phyloP scores from a whole-genome alignment of 2,797 vertebrate species.

The Prionace glauca region DNA sequence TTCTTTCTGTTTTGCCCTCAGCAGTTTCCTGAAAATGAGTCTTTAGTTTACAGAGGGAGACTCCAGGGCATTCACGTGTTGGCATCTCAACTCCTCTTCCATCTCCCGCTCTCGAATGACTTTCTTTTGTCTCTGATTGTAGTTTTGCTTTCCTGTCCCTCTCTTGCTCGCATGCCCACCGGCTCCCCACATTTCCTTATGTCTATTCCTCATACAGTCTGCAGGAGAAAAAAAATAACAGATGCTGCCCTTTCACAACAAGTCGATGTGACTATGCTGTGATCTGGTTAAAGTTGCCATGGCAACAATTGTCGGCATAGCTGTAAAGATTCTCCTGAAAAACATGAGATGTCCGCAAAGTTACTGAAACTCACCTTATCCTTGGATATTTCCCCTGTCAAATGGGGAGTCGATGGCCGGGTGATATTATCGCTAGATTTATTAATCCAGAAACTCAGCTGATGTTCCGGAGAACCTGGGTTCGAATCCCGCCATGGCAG shows the following conservation, averaged over 20 bases:
- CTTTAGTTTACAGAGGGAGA: not conserved
- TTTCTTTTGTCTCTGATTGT: not conserved
- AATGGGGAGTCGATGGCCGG: not conserved
- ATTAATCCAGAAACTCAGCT: too few species aligned
- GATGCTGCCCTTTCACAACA: not conserved
- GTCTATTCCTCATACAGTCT: not conserved
- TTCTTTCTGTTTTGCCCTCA: not conserved
- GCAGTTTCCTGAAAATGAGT: not conserved
- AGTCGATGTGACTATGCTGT: not conserved
- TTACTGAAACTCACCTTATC: not conserved
- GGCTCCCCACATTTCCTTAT: not conserved
- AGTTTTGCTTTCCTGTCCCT: not conserved
- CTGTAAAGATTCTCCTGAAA: not conserved
- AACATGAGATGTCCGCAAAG: not conserved
- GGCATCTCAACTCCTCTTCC: too few species aligned
- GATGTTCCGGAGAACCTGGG: too few species aligned
- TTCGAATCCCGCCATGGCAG: too few species aligned
- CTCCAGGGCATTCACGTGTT: not conserved
- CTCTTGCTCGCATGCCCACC: not conserved
- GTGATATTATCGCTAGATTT: too few species aligned
- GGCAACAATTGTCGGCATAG: not conserved
- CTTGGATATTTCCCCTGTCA: not conserved
- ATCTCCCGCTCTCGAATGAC: too few species aligned
- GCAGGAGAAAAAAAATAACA: not conserved
- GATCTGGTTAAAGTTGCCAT: not conserved